Conservation (phyloP, 2,113 vertebrate species). For the Chaetorhynchus papuensis region DNA sequence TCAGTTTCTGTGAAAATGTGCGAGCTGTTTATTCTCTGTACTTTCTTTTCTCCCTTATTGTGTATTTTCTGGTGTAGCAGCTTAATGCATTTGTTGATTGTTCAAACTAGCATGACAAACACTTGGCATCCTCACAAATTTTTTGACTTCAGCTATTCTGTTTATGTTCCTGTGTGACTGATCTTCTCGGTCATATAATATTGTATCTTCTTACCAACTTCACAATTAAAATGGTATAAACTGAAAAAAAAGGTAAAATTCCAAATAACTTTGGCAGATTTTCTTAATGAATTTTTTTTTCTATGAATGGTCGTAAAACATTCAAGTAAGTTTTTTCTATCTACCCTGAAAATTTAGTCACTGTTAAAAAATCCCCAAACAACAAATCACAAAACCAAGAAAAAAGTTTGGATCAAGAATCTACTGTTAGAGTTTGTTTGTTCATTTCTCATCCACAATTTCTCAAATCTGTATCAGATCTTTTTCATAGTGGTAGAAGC, state of each 20-base stretch:
- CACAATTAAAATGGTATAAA: not conserved
- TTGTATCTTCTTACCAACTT: not conserved
- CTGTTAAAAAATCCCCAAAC: fast-evolving
- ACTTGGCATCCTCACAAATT: not conserved
- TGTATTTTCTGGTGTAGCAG: not conserved
- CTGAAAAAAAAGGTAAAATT: not conserved
- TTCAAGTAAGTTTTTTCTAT: not conserved
- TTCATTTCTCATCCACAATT: not conserved
- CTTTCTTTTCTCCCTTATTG: not conserved
- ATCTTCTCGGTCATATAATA: not conserved
- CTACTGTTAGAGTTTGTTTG: not conserved
- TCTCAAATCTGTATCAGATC: not conserved
- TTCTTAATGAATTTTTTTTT: not conserved
- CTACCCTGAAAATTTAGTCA: not conserved
- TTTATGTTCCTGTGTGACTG: not conserved
- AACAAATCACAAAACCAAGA: not conserved
- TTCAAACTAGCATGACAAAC: not conserved
- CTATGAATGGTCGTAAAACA: not conserved
- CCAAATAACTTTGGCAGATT: not conserved
- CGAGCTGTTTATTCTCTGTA: not conserved
- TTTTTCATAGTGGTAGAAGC: not conserved
- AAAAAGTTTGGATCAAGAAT: not conserved
- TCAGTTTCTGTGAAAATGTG: not conserved
- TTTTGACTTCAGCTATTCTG: not conserved
- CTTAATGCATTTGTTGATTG: not conserved